These are phyloP conservation scores for Anarrhichthys ocellatus DNA, from an alignment of 2,113 vertebrate genomes.

Conservation along the genomic window DNA sequence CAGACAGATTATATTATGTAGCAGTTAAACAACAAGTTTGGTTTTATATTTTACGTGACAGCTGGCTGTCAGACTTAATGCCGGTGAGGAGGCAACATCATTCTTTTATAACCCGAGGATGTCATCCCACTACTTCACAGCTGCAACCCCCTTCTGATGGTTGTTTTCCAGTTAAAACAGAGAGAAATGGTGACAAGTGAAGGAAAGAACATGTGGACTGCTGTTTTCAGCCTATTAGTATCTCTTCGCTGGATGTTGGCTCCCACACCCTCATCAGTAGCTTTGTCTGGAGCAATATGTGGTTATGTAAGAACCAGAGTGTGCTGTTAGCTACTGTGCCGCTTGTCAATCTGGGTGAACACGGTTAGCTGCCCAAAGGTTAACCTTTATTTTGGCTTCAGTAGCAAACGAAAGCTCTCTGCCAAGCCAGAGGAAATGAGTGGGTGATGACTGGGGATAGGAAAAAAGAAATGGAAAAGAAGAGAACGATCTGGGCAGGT, in stretches of 20 bases:
- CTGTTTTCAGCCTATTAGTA: neutral
- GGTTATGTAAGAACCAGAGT: neutral
- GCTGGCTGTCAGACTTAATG: constrained; percentile 24
- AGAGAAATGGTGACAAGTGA: neutral
- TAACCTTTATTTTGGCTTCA: constrained; percentile 69
- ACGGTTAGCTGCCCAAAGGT: constrained; percentile 30
- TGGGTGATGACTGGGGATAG: constrained; percentile 32
- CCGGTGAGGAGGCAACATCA: constrained; percentile 38
- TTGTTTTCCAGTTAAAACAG: constrained; percentile 19
- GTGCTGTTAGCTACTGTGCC: constrained; percentile 9
- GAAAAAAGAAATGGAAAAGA: constrained; percentile 53
- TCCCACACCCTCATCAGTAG: constrained; percentile 14
- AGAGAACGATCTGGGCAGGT: constrained; percentile 49
- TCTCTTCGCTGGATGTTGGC: neutral
- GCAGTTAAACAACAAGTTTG: constrained; percentile 16
- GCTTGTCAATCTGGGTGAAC: constrained; percentile 14
- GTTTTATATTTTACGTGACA: constrained; percentile 7
- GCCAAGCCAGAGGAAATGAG: constrained; percentile 74
- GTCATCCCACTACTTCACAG: constrained; percentile 24
- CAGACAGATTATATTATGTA: neutral
- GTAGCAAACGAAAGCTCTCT: constrained; percentile 13
- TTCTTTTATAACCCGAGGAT: constrained; percentile 28
- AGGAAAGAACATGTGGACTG: neutral
- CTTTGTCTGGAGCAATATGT: neutral
- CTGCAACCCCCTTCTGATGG: constrained; percentile 10